Percentiles rank a stretch among this genome's conserved stretches.
Conservation (phyloP, 2,888 invertebrate species). For the Drosophila prostipennis region DNA sequence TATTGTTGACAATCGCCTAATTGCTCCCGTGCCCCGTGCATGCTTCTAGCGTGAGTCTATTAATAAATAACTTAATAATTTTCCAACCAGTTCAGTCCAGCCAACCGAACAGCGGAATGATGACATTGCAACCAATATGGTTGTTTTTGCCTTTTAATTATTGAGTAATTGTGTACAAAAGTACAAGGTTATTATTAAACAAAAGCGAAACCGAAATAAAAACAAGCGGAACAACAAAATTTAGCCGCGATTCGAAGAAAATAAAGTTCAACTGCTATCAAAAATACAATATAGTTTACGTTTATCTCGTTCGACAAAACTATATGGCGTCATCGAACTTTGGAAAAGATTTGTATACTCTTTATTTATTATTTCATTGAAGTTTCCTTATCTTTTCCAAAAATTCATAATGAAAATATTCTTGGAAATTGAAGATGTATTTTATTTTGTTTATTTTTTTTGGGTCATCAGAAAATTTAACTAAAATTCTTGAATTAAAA, state of each 20-base stretch:
- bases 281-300: not conserved
- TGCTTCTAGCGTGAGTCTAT: conserved; percentile 34
- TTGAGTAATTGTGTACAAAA: conserved; percentile 31
- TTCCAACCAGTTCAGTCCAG: conserved; percentile 31
- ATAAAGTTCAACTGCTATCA: not conserved
- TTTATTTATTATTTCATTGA: not conserved
- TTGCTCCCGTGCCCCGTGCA: conserved; percentile 48
- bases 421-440: too few relatives aligned
- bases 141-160: conserved; percentile 18
- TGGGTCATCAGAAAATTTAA: too few relatives aligned
- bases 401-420: not conserved
- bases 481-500: too few relatives aligned
- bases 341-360: not conserved
- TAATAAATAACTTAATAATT: conserved; percentile 40
- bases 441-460: too few relatives aligned
- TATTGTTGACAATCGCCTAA: conserved; percentile 69
- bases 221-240: not conserved
- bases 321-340: not conserved
- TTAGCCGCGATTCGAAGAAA: not conserved
- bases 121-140: conserved; percentile 12
- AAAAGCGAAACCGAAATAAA: conserved; percentile 1
- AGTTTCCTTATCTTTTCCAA: not conserved
- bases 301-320: not conserved
- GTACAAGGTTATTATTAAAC: conserved; percentile 24
- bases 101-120: conserved; percentile 8